A percentile compares a stretch with the other conserved stretches of the same genome.
Evolutionary conservation across 2,888 invertebrate species (phyloP).

Genomic region (Pyrgus malvae): DNA sequence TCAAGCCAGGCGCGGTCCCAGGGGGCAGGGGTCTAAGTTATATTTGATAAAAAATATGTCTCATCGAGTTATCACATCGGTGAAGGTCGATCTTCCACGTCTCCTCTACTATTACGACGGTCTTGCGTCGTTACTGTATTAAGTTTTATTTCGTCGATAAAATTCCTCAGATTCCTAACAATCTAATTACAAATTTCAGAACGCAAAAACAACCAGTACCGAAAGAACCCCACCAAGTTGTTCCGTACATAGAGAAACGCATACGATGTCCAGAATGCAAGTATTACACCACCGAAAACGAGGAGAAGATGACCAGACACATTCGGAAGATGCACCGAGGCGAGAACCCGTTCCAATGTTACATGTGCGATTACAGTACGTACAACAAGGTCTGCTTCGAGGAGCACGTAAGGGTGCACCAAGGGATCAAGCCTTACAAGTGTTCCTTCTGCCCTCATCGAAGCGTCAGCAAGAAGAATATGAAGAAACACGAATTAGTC

Average conservation of each 20-base stretch:
- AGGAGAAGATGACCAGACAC: conserved; percentile 54
- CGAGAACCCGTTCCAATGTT: conserved; percentile 63
- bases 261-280: conserved; percentile 45
- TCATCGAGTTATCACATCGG: no score
- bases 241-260: conserved; percentile 21
- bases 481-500: conserved; percentile 59
- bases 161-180: no score
- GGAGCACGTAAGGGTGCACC: conserved; percentile 62
- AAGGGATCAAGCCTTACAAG: conserved; percentile 67
- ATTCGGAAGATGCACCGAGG: conserved; percentile 56
- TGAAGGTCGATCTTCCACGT: no score
- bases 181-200: no score
- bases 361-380: conserved; percentile 65
- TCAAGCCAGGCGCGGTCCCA: no score
- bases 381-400: conserved; percentile 61
- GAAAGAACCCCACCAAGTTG: not conserved
- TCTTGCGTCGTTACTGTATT: no score
- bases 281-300: conserved; percentile 46
- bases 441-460: conserved; percentile 59
- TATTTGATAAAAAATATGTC: no score
- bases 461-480: conserved; percentile 64
- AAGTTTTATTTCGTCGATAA: no score
- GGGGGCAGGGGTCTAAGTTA: no score
- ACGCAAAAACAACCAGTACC: not conserved
- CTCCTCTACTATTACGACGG: no score